Base-by-base conservation (phyloP, 2,113 vertebrate species). In the Pelecanoides urinatrix region DNA sequence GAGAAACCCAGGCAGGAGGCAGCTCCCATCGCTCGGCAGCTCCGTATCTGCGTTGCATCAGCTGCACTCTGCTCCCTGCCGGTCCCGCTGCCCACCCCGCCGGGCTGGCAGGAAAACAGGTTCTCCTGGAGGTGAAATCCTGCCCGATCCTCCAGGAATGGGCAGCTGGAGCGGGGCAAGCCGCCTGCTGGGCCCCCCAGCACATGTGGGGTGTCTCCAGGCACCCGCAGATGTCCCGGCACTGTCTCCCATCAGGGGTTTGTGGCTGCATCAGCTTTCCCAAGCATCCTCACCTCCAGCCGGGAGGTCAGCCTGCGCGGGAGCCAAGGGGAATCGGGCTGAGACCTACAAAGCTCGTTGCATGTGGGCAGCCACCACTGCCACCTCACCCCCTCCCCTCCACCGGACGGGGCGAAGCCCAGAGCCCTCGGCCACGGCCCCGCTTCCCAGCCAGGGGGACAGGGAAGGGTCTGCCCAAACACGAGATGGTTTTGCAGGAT, bases 291-390 rank as follows among this genome's bases (percentile, higher is more conserved):
- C n/a, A 10, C 49, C 44, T 67, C 61, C 50, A 32, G 23, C 13
- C 4, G 6, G 13, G 36, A 49, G 8, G 3, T 14, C 34, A 58
- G 20, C 20, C 38, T 27, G 26, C 40, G 56, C 45, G 16, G 17
- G n/a, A 74, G 40, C n/a, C 0, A 0, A 7, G 10, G 16, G 38
- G 74, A 40, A 20, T 8, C 2, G 0, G 2, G 49, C 52, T 65
- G 87, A 68, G 58, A 45, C 44, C 67, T 27, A 4, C 16, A 72
- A 18, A 27, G 11, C 62, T 72, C 3, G 1, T 14, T 8, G 16
- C 72, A 59, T 0, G 4, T 2, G 7, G 21, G 9, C 19, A 13
- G 30, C 55, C 23, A 23, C 65, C 3, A 0, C n/a, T 21, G 66
- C 16, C 67, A 32, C 38, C 63, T 32, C 5, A 3, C 25, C 45